These are phyloP conservation scores for Anoplolepis gracilipes DNA, from an alignment of 1,140 invertebrate species.

Conservation along the genomic window DNA sequence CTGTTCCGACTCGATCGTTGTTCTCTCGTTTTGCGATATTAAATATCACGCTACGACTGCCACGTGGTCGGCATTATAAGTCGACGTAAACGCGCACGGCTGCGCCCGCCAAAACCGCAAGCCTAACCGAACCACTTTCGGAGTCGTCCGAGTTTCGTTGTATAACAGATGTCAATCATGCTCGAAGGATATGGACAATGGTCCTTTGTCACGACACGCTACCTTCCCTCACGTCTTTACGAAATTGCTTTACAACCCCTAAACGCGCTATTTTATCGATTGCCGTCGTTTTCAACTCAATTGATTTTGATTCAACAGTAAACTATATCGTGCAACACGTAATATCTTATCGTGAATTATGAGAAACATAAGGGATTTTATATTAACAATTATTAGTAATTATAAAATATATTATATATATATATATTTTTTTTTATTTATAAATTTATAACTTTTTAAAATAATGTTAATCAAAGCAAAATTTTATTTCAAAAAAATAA, in stretches of 20 bases:
- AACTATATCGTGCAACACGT: background rate
- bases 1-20: conserved; percentile 47
- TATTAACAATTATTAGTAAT: conserved; percentile 6
- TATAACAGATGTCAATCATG: conserved; percentile 65
- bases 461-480: background rate
- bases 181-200: conserved; percentile 54
- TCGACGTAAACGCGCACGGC: conserved; percentile 45
- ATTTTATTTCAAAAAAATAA: background rate
- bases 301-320: conserved; percentile 8
- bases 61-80: conserved; percentile 55
- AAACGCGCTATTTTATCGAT: conserved; percentile 48
- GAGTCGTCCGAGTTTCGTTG: conserved; percentile 53
- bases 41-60: conserved; percentile 60
- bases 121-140: conserved; percentile 52
- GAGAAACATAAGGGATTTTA: background rate
- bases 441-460: background rate
- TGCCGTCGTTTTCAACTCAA: conserved; percentile 50
- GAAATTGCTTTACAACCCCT: conserved; percentile 55
- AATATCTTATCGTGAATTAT: conserved; percentile 23
- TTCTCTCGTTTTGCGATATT: conserved; percentile 65
- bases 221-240: conserved; percentile 50
- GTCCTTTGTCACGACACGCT: conserved; percentile 56
- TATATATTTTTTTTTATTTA: no score
- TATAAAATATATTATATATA: background rate
- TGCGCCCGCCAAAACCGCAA: conserved; percentile 56